Conservation (phyloP, 2,888 invertebrate species). For the Oscheius sp. region DNA sequence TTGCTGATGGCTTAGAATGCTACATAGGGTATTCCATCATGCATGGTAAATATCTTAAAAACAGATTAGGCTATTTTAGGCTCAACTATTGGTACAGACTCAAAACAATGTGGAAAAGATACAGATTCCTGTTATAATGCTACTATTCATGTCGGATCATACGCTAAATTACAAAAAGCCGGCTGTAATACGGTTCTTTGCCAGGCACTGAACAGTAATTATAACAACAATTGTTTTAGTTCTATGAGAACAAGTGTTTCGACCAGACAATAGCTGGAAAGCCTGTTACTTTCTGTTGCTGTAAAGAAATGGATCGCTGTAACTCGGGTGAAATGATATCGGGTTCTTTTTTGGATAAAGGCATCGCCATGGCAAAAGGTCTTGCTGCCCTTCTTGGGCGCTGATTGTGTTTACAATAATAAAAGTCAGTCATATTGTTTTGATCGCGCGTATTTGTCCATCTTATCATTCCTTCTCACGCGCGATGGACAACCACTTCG, state of each 20-base stretch:
- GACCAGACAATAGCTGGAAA: conserved; percentile 39
- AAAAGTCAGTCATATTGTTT: not conserved
- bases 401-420: not conserved
- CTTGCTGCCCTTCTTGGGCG: conserved; percentile 6
- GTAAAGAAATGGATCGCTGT: conserved; percentile 43
- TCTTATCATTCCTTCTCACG: no score
- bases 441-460: no score
- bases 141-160: conserved; percentile 38
- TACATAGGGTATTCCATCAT: conserved; percentile 52
- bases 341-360: conserved; percentile 22
- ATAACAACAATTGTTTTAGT: no score
- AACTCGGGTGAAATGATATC: conserved; percentile 46
- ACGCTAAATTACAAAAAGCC: conserved; percentile 47
- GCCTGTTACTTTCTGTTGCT: conserved; percentile 47
- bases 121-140: conserved; percentile 52
- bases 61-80: conserved; percentile 6
- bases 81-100: conserved; percentile 42
- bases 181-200: conserved; percentile 48
- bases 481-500: no score
- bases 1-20: conserved; percentile 34
- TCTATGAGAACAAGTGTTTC: conserved; percentile 48
- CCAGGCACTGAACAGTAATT: no score
- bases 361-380: conserved; percentile 16
- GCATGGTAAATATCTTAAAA: conserved; percentile 34
- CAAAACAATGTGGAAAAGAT: conserved; percentile 46